These are phyloP conservation scores for Andricus quercusramuli DNA, from an alignment of 2,888 invertebrate species.

Conservation along the genomic window DNA sequence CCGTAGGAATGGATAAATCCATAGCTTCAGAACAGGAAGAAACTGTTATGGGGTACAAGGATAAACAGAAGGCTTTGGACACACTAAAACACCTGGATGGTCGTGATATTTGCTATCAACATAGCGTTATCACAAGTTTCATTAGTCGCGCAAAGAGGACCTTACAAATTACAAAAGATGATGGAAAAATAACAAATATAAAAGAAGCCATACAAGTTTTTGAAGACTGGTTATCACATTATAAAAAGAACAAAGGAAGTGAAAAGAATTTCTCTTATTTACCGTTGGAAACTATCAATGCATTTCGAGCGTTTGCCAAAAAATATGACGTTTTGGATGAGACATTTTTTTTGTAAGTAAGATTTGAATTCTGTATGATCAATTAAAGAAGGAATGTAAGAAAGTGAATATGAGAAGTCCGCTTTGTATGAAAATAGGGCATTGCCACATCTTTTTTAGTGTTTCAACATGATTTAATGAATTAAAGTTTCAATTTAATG, in stretches of 20 bases:
- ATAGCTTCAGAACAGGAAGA: constrained; percentile 78
- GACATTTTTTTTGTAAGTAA: constrained; percentile 65
- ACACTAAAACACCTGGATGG: constrained; percentile 83
- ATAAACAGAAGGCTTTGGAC: constrained; percentile 85
- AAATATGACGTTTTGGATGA: constrained; percentile 79
- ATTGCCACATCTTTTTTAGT: too few relatives aligned
- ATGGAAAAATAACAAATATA: constrained; percentile 85
- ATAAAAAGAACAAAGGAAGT: constrained; percentile 84
- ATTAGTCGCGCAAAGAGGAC: constrained; percentile 81
- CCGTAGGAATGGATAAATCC: constrained; percentile 67
- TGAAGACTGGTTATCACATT: constrained; percentile 86
- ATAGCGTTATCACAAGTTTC: constrained; percentile 83
- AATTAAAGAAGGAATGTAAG: not conserved
- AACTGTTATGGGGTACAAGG: constrained; percentile 86
- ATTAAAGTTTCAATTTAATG: too few relatives aligned
- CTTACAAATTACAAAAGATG: constrained; percentile 84
- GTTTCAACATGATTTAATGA: too few relatives aligned
- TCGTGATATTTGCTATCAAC: constrained; percentile 84
- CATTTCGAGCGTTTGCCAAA: constrained; percentile 80
- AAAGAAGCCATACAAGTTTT: constrained; percentile 85
- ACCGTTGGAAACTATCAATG: constrained; percentile 82
- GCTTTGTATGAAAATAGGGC: too few relatives aligned
- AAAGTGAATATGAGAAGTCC: too few relatives aligned
- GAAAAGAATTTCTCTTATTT: constrained; percentile 87
- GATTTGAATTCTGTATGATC: constrained; percentile 3